Percentiles rank a stretch among this genome's conserved stretches.
Evolutionary conservation across 1,140 invertebrate species (phyloP).

Genomic region (Leptinotarsa defecta): DNA sequence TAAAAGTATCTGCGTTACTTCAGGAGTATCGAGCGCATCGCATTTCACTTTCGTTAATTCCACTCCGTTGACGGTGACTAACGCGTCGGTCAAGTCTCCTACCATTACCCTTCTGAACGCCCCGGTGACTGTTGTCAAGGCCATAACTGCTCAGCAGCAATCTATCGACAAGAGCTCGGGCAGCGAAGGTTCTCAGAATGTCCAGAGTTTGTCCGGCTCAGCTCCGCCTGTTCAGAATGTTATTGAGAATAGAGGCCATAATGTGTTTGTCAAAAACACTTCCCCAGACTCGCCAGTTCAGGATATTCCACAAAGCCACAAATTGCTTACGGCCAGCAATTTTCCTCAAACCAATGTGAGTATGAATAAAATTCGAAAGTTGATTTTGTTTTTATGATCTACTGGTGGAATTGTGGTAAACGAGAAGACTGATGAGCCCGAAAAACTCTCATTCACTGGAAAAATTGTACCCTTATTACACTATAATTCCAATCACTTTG

Average conservation of each 20-base stretch:
- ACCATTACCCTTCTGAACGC: slow-evolving; percentile 53
- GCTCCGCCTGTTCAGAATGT: slow-evolving; percentile 31
- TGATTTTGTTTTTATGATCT: not conserved
- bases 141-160: slow-evolving; percentile 35
- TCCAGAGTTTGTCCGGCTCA: not conserved
- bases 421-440: too few relatives aligned
- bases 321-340: slow-evolving; percentile 49
- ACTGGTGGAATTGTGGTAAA: too few relatives aligned
- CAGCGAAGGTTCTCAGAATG: slow-evolving; percentile 14
- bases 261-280: slow-evolving; percentile 55
- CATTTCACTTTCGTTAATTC: slow-evolving; percentile 51
- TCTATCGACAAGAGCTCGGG: slow-evolving; percentile 32
- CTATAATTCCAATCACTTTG: too few relatives aligned
- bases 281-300: slow-evolving; percentile 33
- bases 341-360: slow-evolving; percentile 53
- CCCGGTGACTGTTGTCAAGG: slow-evolving; percentile 50
- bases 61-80: slow-evolving; percentile 42
- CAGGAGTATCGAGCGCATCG: slow-evolving; percentile 45
- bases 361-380: slow-evolving; percentile 22
- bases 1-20: slow-evolving; percentile 51
- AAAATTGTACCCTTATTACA: too few relatives aligned
- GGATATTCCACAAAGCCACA: slow-evolving; percentile 50
- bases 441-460: too few relatives aligned
- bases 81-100: slow-evolving; percentile 45
- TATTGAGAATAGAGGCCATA: slow-evolving; percentile 49